Base-by-base conservation (phyloP, 2,888 invertebrate genomes). In the Chrysodeixis includens region DNA sequence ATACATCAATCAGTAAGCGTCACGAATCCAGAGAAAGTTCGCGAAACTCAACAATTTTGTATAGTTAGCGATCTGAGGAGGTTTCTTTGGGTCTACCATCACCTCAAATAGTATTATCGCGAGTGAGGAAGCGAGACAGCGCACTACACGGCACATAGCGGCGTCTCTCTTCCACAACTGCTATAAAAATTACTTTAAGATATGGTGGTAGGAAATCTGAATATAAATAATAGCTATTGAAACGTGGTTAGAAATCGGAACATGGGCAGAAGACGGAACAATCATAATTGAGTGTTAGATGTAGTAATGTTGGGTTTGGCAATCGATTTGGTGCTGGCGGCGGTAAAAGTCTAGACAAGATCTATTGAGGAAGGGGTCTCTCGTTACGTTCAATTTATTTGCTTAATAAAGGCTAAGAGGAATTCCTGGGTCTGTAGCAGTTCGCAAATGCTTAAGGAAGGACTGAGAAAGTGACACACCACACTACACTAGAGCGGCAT, bases 41-140 rank as follows among this genome's bases (percentile, higher is more conserved):
- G 70, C 71, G 81, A 86, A 86, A 85, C 83, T 81, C 82, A 76
- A 83, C 83, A 84, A 85, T 85, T 87, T 88, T 78, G 74, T 76
- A 76, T 76, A 83, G 81, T 83, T 81, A 82, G 79, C 83, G 69
- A 83, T 83, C 84, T 82, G 74, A 67, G 65, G 74, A 67, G 61
- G 63, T 72, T 65, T 49, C n/a, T n/a, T n/a, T n/a, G n/a, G n/a
- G n/a, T n/a, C n/a, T n/a, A n/a, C n/a, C n/a, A n/a, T n/a, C n/a
- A n/a, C n/a, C n/a, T n/a, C n/a, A n/a, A n/a, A n/a, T n/a, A n/a
- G n/a, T n/a, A n/a, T n/a, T n/a, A n/a, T n/a, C n/a, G n/a, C n/a
- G n/a, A n/a, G n/a, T n/a, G n/a, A n/a, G n/a, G n/a, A n/a, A n/a
- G n/a, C n/a, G n/a, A n/a, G n/a, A n/a, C n/a, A n/a, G n/a, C n/a